Evolutionary conservation across 2,113 vertebrate genomes (phyloP).

Genomic region (Chamaea fasciata): DNA sequence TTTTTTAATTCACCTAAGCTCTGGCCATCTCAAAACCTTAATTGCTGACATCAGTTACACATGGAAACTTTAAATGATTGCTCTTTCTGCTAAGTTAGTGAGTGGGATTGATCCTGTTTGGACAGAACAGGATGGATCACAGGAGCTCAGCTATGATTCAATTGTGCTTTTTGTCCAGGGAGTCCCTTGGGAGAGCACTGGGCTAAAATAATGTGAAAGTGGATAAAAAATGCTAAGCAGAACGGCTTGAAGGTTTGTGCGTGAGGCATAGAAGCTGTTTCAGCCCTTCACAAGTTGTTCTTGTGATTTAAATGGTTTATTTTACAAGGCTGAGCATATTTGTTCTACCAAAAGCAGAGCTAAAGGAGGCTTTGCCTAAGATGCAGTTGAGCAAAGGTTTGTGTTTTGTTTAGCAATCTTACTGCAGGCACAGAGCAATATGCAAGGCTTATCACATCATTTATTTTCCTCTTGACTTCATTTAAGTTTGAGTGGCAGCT

Average conservation of each 20-base stretch:
- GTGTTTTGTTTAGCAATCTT: not conserved
- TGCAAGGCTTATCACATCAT: accelerated
- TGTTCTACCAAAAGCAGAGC: not conserved
- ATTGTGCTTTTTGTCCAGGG: not conserved
- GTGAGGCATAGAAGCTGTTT: not conserved
- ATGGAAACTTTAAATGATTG: not conserved
- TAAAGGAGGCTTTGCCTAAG: not conserved
- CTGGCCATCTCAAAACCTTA: not conserved
- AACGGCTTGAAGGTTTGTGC: not conserved
- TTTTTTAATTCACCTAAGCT: not conserved
- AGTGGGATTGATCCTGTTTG: not conserved
- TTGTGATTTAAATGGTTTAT: not conserved
- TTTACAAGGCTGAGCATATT: not conserved
- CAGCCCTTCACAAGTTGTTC: not conserved
- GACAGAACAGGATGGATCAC: not conserved
- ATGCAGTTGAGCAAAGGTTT: not conserved
- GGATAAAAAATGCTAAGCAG: not conserved
- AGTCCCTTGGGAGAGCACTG: not conserved
- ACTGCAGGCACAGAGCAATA: not conserved
- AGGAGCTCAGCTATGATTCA: not conserved
- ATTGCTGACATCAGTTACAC: not conserved
- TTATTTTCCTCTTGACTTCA: not conserved
- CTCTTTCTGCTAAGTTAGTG: not conserved
- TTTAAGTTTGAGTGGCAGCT: not conserved
- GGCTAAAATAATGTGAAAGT: not conserved